Percentiles rank a stretch among this genome's conserved stretches.
These are phyloP conservation scores for Tineola bisselliella DNA, from an alignment of 2,888 invertebrate species.

Conservation along the genomic window DNA sequence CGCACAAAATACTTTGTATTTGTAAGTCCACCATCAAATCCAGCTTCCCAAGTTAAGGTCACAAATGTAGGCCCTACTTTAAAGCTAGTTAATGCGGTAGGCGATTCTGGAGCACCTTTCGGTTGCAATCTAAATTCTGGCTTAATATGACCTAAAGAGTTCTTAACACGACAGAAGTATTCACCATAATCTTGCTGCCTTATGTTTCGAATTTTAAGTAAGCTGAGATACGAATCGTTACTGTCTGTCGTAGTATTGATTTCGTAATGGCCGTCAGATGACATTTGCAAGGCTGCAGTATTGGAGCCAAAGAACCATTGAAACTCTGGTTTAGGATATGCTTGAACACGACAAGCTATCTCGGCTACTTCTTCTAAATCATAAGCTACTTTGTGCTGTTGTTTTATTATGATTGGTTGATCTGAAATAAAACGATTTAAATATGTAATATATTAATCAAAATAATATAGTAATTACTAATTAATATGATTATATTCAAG, in stretches of 20 bases:
- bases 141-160: constrained; percentile 79
- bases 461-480: background rate
- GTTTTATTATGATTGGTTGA: constrained; percentile 85
- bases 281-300: constrained; percentile 76
- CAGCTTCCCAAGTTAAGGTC: constrained; percentile 85
- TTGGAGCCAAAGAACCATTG: constrained; percentile 89
- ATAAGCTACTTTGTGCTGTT: constrained; percentile 88
- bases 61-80: constrained; percentile 83
- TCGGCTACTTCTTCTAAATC: constrained; percentile 86
- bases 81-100: constrained; percentile 75
- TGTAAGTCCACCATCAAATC: constrained; percentile 88
- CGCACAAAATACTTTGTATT: constrained; percentile 90
- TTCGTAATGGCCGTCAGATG: constrained; percentile 86
- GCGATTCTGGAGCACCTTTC: constrained; percentile 88
- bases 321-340: constrained; percentile 92
- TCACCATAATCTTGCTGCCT: constrained; percentile 90
- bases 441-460: background rate
- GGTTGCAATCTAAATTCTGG: constrained; percentile 83
- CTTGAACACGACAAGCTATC: constrained; percentile 88
- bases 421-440: constrained; percentile 59
- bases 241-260: constrained; percentile 83
- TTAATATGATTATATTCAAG: too few relatives aligned
- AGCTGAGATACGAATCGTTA: constrained; percentile 86
- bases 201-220: constrained; percentile 76
- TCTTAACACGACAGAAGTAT: constrained; percentile 88